These are phyloP conservation scores for Notothenia rossii DNA, from an alignment of 2,113 vertebrate genomes.

Conservation along the genomic window DNA sequence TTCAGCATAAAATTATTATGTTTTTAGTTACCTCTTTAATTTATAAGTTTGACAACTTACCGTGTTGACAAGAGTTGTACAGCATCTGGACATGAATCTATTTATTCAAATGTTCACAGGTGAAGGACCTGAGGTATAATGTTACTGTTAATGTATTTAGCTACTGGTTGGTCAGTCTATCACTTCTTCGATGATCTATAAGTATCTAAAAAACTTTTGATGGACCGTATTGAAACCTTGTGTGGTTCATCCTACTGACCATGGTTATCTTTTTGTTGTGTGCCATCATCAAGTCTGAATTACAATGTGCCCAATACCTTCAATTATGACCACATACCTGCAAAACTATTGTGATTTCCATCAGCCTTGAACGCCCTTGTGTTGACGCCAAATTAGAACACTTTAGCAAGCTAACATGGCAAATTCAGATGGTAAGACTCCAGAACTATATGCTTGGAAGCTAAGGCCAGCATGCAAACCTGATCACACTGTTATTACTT, in stretches of 20 bases:
- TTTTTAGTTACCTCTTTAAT: conserved; percentile 15
- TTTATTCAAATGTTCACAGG: conserved; percentile 1
- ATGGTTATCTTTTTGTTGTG: background rate
- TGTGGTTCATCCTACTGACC: background rate
- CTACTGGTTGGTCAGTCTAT: background rate
- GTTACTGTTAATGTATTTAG: conserved; percentile 1
- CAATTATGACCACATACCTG: background rate
- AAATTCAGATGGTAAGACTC: background rate
- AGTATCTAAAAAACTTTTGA: background rate
- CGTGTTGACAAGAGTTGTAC: background rate
- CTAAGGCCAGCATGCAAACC: background rate
- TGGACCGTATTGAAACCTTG: background rate
- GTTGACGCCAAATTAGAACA: background rate
- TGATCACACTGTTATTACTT: too few relatives aligned
- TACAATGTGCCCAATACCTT: background rate
- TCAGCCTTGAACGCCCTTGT: background rate
- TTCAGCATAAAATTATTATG: background rate
- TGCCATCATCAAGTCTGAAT: background rate
- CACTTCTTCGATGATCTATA: too few relatives aligned
- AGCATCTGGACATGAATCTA: background rate
- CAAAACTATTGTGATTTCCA: background rate
- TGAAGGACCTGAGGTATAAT: background rate
- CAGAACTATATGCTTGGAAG: background rate
- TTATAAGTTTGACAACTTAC: conserved; percentile 4
- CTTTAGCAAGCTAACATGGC: background rate